A percentile compares a stretch with the other conserved stretches of the same genome.
Evolutionary conservation across 2,797 vertebrate genomes (phyloP).

Genomic region (Tragelaphus eurycerus): DNA sequence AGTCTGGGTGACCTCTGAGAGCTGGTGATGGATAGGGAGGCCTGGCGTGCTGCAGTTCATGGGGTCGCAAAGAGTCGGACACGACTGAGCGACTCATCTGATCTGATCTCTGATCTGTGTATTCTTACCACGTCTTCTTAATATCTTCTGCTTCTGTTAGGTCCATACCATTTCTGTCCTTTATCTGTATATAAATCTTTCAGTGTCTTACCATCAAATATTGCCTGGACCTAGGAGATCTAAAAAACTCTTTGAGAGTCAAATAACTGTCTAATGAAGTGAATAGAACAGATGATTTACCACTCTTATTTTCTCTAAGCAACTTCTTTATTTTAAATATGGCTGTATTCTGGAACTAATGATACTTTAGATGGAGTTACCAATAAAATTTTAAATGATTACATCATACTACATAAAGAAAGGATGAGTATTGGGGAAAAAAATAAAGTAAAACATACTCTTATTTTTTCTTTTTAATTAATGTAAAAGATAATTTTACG

Average conservation of each 20-base stretch:
- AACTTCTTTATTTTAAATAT: not conserved
- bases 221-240: not conserved
- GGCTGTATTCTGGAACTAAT: not conserved
- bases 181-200: not conserved
- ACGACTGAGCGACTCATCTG: too few species aligned
- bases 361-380: not conserved
- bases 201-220: not conserved
- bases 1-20: too few species aligned
- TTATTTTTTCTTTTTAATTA: not conserved
- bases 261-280: not conserved
- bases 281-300: not conserved
- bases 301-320: not conserved
- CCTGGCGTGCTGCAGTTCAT: too few species aligned
- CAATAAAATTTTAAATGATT: not conserved
- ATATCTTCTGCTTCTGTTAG: too few species aligned
- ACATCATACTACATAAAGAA: not conserved
- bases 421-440: not conserved
- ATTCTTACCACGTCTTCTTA: too few species aligned
- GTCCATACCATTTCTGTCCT: too few species aligned
- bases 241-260: not conserved
- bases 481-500: not conserved
- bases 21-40: too few species aligned
- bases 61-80: too few species aligned
- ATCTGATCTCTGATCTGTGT: too few species aligned
- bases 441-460: not conserved